Evolutionary conservation across 1,140 invertebrate species (phyloP), one percentile per base, ranked within the genome.

Genomic region (Spodoptera litura): DNA sequence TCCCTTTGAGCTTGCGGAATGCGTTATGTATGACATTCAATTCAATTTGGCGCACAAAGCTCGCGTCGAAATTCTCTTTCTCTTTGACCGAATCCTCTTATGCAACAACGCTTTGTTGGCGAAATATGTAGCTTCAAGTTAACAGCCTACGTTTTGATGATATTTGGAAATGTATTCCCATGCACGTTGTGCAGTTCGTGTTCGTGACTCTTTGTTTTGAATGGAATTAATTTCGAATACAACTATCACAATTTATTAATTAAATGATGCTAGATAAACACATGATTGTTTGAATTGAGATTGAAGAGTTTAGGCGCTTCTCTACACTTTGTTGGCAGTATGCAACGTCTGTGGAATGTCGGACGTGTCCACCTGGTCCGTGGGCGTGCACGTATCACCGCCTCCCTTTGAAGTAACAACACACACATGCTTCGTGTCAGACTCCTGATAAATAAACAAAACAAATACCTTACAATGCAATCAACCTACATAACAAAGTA

Each of bases 31-130:
- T 91, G 91, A 92, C 90, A 91, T 93, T 90, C 91, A 90, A 92
- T 94, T 94, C 89, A 92, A 91, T 93, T 91, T 91, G 61, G 88
- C 85, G 83, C 85, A 92, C 91, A 93, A 92, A 92, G 89, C 88
- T 87, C 86, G 83, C 89, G 87, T 89, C 85, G 88, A 92, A 93
- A 93, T 91, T 90, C 87, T 92, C 87, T 88, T 89, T 93, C 90
- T 90, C 92, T 92, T 92, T 92, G 88, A 91, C 88, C 83, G 84
- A 88, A 90, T 87, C 87, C 88, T 91, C 88, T 89, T 90, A 88
- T 89, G 86, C 84, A 90, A 90, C 87, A 84, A 85, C 73, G 89
- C 89, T 92, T 92, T 94, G 88, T 93, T 91, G 87, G 85, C 83
- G 85, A 87, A 89, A 88, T 87, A 87, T 61, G 58, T 61, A 59